A percentile compares a stretch with the other conserved stretches of the same genome.
Conservation (phyloP, 1,140 invertebrate genomes). For the Drosophila novamexicana region DNA sequence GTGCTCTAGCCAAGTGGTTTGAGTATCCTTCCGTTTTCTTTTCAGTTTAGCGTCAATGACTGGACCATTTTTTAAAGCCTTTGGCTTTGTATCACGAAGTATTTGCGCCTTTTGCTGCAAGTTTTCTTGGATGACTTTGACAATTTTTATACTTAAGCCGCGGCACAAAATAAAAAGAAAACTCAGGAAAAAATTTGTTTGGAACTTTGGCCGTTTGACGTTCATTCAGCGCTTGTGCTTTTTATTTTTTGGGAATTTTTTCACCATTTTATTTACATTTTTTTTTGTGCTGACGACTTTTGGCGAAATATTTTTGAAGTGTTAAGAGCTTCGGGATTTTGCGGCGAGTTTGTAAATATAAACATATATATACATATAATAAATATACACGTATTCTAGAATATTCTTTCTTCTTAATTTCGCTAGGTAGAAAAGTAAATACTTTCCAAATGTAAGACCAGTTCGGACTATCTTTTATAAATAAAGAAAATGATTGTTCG, state of each 20-base stretch:
- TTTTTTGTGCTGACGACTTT: slow-evolving; percentile 39
- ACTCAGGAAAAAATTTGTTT: slow-evolving; percentile 51
- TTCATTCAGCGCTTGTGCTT: slow-evolving; percentile 41
- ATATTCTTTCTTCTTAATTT: neutral
- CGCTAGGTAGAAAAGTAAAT: neutral
- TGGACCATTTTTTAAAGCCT: slow-evolving; percentile 53
- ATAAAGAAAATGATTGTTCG: neutral
- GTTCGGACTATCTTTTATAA: too few species aligned
- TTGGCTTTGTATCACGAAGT: slow-evolving; percentile 49
- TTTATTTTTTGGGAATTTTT: slow-evolving; percentile 50
- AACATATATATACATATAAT: slow-evolving; percentile 4
- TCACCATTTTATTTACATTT: slow-evolving; percentile 30
- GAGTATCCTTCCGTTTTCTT: neutral
- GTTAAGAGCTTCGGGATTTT: slow-evolving; percentile 45
- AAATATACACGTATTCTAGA: neutral
- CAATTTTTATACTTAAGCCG: slow-evolving; percentile 42
- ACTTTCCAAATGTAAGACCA: too few species aligned
- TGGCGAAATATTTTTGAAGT: slow-evolving; percentile 52
- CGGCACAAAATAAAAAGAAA: slow-evolving; percentile 17
- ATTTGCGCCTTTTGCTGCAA: slow-evolving; percentile 50
- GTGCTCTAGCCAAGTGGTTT: neutral
- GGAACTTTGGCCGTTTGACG: slow-evolving; percentile 59
- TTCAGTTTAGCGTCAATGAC: slow-evolving; percentile 28
- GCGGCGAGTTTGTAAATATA: slow-evolving; percentile 12
- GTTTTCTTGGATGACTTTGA: slow-evolving; percentile 69